A percentile compares a stretch with the other conserved stretches of the same genome.
Conservation (phyloP, 2,888 invertebrate genomes). For the Pyralis farinalis region DNA sequence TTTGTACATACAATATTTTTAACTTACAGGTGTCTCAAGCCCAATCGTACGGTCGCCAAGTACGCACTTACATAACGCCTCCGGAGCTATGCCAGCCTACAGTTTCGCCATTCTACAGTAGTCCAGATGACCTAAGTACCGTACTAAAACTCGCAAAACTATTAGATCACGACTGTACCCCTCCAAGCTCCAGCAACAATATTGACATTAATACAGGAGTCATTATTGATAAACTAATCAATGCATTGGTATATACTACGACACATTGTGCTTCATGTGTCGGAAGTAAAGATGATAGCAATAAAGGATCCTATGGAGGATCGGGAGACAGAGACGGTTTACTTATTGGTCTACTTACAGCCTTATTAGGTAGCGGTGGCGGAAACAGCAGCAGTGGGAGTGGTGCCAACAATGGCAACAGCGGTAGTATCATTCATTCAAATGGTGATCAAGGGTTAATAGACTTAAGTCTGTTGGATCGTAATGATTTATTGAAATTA, state of each 20-base stretch:
- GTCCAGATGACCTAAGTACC: slow-evolving; percentile 32
- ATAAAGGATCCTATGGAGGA: neutral
- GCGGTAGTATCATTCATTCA: neutral
- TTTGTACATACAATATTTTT: too few species aligned
- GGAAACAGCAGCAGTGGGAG: slow-evolving; percentile 2
- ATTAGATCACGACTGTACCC: slow-evolving; percentile 6
- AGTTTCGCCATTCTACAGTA: slow-evolving; percentile 20
- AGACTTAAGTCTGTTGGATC: slow-evolving; percentile 5
- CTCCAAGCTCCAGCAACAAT: neutral
- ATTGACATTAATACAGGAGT: slow-evolving; percentile 11
- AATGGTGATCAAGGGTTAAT: slow-evolving; percentile 3
- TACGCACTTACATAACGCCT: slow-evolving; percentile 1
- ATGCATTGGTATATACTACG: slow-evolving; percentile 16
- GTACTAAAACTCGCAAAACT: slow-evolving; percentile 14
- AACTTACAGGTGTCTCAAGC: slow-evolving; percentile 34
- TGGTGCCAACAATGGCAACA: neutral
- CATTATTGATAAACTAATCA: slow-evolving; percentile 16
- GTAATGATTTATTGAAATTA: slow-evolving; percentile 5
- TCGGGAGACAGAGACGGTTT: neutral
- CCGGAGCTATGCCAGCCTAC: slow-evolving; percentile 1
- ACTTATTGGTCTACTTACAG: neutral
- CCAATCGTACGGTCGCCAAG: slow-evolving; percentile 20
- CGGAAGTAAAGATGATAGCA: neutral
- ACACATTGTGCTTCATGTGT: neutral
- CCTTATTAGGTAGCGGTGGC: slow-evolving; percentile 1